phyloP scores from a whole-genome alignment of 2,888 invertebrate species.

The Ferdinandea cuprea region DNA sequence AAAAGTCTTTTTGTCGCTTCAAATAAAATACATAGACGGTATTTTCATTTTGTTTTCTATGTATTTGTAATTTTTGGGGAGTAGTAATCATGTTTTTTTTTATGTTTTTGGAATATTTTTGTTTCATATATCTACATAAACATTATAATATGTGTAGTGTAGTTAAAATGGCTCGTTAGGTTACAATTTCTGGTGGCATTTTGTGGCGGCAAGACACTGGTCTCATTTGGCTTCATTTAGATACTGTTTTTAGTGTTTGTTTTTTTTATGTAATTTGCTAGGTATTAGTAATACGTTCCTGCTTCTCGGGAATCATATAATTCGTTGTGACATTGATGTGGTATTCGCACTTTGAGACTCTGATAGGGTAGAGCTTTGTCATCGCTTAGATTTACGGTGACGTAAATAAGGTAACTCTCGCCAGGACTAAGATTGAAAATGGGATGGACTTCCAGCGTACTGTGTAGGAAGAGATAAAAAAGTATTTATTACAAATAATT shows the following conservation, averaged over 20 bases:
- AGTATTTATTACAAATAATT: not conserved
- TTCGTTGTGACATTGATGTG: conserved; percentile 79
- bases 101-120: conserved; percentile 59
- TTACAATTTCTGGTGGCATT: conserved; percentile 73
- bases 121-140: conserved; percentile 21
- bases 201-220: conserved; percentile 73
- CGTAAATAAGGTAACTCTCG: conserved; percentile 85
- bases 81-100: conserved; percentile 39
- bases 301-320: conserved; percentile 79
- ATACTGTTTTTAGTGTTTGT: conserved; percentile 3
- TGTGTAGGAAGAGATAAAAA: conserved; percentile 76
- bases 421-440: conserved; percentile 84
- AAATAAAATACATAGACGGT: conserved; percentile 61
- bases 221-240: conserved; percentile 69
- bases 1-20: conserved; percentile 22
- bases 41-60: conserved; percentile 27
- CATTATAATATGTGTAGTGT: conserved; percentile 26
- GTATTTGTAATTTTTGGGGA: conserved; percentile 32
- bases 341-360: conserved; percentile 82
- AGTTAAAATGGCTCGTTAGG: conserved; percentile 70
- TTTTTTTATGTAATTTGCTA: not conserved
- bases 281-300: conserved; percentile 78
- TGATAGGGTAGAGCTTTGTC: conserved; percentile 86
- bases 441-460: conserved; percentile 83
- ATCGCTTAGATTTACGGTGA: conserved; percentile 85